Evolutionary conservation across 2,113 vertebrate genomes (phyloP).

Genomic region (Thunnus maccoyii): DNA sequence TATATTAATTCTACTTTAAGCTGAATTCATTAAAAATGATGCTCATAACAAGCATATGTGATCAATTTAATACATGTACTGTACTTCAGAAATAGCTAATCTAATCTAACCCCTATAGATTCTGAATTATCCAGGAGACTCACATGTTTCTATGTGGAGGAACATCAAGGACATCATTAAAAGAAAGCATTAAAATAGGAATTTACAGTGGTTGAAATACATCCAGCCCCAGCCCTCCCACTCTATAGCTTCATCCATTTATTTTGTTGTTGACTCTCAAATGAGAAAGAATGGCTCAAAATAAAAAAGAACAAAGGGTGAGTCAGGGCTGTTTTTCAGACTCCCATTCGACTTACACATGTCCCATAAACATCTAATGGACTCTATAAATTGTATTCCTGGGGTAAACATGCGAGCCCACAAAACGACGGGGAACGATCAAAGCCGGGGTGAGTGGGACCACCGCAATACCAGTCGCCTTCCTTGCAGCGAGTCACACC

Average conservation of each 20-base stretch:
- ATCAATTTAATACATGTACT: too few species aligned
- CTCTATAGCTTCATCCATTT: not conserved
- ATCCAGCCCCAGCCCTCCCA: not conserved
- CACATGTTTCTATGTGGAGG: too few species aligned
- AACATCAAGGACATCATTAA: not conserved
- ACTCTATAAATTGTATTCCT: slow-evolving; percentile 66
- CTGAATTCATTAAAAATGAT: too few species aligned
- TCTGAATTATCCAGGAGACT: too few species aligned
- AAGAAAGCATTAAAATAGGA: not conserved
- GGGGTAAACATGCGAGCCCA: slow-evolving; percentile 23
- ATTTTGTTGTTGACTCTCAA: slow-evolving; percentile 37
- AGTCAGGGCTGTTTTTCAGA: slow-evolving; percentile 52
- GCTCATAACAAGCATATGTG: too few species aligned
- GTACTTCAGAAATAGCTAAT: too few species aligned
- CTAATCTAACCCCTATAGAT: too few species aligned
- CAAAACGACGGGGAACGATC: slow-evolving; percentile 42
- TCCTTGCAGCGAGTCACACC: slow-evolving; percentile 60
- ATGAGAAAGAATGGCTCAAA: slow-evolving; percentile 29
- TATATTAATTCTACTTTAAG: too few species aligned
- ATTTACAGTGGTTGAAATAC: not conserved
- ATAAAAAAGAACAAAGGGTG: slow-evolving; percentile 62
- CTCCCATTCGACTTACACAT: slow-evolving; percentile 70
- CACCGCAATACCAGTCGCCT: slow-evolving; percentile 50
- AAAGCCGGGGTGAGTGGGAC: slow-evolving; percentile 54
- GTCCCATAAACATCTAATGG: slow-evolving; percentile 75